phyloP scores from a whole-genome alignment of 2,113 vertebrate genomes.

The Tympanuchus pallidicinctus region DNA sequence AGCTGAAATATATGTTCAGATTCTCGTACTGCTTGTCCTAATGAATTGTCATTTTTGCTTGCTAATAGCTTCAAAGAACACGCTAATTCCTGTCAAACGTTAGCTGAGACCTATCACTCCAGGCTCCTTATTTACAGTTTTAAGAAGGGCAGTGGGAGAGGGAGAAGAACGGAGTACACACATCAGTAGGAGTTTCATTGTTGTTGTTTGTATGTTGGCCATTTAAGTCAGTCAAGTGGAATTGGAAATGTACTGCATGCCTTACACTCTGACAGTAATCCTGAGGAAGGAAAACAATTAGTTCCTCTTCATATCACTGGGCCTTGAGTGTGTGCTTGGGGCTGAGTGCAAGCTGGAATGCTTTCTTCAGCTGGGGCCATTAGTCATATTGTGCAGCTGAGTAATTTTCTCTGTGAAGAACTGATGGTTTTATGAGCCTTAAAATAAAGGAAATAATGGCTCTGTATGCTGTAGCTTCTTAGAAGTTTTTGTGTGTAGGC shows the following conservation, averaged over 20 bases:
- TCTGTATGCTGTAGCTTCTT: rapidly evolving
- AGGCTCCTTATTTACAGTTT: neutral
- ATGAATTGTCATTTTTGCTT: neutral
- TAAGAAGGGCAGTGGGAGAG: neutral
- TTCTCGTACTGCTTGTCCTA: neutral
- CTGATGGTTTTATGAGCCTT: slow-evolving; percentile 11
- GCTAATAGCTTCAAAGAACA: neutral
- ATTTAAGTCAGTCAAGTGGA: neutral
- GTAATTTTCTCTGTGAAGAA: neutral
- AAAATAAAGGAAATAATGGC: slow-evolving; percentile 21
- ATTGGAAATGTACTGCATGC: neutral
- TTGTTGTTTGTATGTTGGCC: neutral
- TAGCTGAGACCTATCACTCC: neutral
- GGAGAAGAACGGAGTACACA: neutral
- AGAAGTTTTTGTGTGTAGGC: neutral
- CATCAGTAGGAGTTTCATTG: neutral
- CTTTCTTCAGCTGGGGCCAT: neutral
- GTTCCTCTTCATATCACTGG: slow-evolving; percentile 1
- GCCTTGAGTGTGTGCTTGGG: neutral
- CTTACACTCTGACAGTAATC: neutral
- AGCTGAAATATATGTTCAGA: neutral
- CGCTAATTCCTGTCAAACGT: neutral
- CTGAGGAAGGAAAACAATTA: slow-evolving; percentile 29
- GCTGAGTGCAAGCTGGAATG: neutral
- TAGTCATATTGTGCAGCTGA: neutral